Conservation (phyloP, 1,140 invertebrate species). For the Halyomorpha halys region DNA sequence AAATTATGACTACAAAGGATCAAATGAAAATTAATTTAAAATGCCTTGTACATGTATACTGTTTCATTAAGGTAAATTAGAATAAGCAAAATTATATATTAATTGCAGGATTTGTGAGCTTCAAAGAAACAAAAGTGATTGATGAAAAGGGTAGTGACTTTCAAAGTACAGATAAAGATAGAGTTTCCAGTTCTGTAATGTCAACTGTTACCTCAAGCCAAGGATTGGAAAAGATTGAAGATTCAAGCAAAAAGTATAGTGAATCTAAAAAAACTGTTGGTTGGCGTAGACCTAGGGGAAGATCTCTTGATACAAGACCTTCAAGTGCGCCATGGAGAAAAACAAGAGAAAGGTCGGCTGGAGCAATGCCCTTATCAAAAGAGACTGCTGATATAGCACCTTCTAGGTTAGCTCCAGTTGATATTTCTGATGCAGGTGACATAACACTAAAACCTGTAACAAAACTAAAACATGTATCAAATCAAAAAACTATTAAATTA, state of each 20-base stretch:
- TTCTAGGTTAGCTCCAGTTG: constrained; percentile 25
- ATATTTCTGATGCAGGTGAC: constrained; percentile 30
- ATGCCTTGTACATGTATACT: no score
- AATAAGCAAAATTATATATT: background rate
- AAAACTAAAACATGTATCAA: constrained; percentile 4
- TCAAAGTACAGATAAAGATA: constrained; percentile 20
- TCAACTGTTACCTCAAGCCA: background rate
- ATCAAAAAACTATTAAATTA: constrained; percentile 28
- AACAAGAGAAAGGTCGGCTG: constrained; percentile 27
- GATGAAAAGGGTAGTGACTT: constrained; percentile 32
- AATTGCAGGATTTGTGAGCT: constrained; percentile 33
- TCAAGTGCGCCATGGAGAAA: constrained; percentile 27
- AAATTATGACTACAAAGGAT: no score
- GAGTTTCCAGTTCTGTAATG: constrained; percentile 8
- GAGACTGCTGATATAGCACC: constrained; percentile 40
- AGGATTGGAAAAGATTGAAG: background rate
- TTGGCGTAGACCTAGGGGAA: constrained; percentile 27
- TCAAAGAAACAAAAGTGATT: constrained; percentile 30
- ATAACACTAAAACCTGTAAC: constrained; percentile 31
- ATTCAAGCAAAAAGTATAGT: background rate
- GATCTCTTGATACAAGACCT: constrained; percentile 19
- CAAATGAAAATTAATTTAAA: no score
- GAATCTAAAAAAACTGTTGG: constrained; percentile 19
- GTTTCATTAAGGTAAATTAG: no score
- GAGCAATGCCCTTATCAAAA: constrained; percentile 39